A percentile compares a stretch with the other conserved stretches of the same genome.
These are phyloP conservation scores for Lycaon pictus DNA, from an alignment of 2,113 vertebrate species.

Conservation along the genomic window DNA sequence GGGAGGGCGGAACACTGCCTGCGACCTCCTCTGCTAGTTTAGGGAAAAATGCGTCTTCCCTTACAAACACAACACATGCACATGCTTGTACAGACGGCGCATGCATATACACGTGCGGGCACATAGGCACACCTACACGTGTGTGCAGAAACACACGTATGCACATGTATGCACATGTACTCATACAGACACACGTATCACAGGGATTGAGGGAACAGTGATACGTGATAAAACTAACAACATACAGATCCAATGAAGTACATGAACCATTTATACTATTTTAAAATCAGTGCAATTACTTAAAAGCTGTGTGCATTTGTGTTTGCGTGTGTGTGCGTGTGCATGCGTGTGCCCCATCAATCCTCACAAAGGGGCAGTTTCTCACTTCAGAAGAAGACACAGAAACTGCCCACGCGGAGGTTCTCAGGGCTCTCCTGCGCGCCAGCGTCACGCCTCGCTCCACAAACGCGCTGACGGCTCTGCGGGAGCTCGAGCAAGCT, in stretches of 20 bases:
- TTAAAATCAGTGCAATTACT: neutral
- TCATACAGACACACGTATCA: rapidly evolving
- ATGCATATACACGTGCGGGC: neutral
- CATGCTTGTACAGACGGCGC: rapidly evolving
- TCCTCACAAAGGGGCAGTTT: neutral
- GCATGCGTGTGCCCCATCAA: neutral
- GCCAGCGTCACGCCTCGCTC: neutral
- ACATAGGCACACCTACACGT: rapidly evolving
- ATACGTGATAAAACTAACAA: neutral
- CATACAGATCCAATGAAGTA: neutral
- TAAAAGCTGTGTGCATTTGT: rapidly evolving
- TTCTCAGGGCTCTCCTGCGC: neutral
- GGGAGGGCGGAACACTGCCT: neutral
- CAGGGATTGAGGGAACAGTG: neutral
- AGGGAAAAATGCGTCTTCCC: neutral
- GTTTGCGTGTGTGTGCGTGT: neutral
- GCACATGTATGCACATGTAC: neutral
- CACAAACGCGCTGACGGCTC: too few relatives aligned
- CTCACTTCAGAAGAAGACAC: neutral
- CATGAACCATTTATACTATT: neutral
- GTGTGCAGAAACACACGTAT: neutral
- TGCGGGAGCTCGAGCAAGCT: neutral
- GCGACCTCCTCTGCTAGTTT: rapidly evolving
- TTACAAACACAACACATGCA: neutral
- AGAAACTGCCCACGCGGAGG: rapidly evolving